phyloP scores from a whole-genome alignment of 2,113 vertebrate species.

The Grantiella picta region DNA sequence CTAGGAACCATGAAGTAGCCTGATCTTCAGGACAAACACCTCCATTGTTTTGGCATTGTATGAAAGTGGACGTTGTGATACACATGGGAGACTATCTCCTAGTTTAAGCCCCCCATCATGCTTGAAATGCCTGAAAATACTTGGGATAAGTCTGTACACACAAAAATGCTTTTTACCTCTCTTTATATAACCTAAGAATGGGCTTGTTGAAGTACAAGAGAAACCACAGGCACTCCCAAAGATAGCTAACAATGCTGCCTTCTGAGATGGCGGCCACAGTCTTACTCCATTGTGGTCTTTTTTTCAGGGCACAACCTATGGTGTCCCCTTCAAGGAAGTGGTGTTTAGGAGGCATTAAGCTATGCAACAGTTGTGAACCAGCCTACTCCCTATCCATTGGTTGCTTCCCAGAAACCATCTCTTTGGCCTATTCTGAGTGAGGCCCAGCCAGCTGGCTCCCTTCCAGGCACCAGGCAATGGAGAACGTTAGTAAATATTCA shows the following conservation, averaged over 20 bases:
- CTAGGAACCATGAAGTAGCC: not conserved
- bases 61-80: not conserved
- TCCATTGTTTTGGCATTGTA: not conserved
- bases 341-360: not conserved
- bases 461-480: not conserved
- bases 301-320: not conserved
- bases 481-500: slow-evolving; percentile 3
- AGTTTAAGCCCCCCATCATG: not conserved
- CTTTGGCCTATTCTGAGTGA: not conserved
- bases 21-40: not conserved
- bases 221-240: not conserved
- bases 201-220: not conserved
- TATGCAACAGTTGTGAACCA: not conserved
- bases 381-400: not conserved
- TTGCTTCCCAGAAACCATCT: slow-evolving; percentile 3
- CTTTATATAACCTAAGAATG: not conserved
- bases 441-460: not conserved
- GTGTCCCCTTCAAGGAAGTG: slow-evolving; percentile 14
- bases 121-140: not conserved
- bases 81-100: not conserved
- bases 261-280: not conserved
- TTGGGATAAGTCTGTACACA: not conserved
- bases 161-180: not conserved
- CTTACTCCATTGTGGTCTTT: not conserved
- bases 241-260: not conserved